Conservation (phyloP, 2,113 vertebrate species). For the Bujurquina vittata region DNA sequence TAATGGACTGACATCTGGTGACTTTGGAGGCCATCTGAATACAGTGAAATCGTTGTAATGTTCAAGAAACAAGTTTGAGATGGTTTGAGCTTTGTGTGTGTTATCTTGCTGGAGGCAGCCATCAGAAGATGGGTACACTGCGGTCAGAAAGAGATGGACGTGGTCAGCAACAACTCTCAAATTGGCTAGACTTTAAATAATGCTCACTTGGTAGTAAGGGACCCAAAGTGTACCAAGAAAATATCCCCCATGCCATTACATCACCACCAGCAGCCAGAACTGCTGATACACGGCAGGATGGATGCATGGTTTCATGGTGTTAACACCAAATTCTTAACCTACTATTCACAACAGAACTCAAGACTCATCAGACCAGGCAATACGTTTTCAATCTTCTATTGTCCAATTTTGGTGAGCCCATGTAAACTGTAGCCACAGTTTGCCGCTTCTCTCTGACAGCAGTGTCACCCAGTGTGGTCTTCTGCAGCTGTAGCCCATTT, state of each 20-base stretch:
- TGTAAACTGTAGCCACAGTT: background rate
- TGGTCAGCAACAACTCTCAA: background rate
- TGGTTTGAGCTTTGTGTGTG: background rate
- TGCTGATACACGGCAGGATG: background rate
- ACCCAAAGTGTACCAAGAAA: background rate
- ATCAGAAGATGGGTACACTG: background rate
- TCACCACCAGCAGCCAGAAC: background rate
- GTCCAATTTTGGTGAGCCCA: background rate
- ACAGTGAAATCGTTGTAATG: background rate
- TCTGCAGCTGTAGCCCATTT: background rate
- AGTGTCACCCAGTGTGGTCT: background rate
- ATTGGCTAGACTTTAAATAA: background rate
- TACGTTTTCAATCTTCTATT: background rate
- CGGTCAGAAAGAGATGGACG: background rate
- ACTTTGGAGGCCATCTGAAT: background rate
- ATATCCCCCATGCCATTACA: background rate
- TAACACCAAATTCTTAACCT: background rate
- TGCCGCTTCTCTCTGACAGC: background rate
- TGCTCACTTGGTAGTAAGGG: background rate
- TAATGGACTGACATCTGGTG: too few relatives aligned
- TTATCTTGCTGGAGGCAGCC: background rate
- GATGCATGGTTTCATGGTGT: background rate
- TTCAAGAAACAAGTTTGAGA: background rate
- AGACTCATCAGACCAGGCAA: background rate
- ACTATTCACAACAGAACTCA: background rate